Conservation (phyloP, 2,797 vertebrate genomes). For the Dermochelys coriacea region DNA sequence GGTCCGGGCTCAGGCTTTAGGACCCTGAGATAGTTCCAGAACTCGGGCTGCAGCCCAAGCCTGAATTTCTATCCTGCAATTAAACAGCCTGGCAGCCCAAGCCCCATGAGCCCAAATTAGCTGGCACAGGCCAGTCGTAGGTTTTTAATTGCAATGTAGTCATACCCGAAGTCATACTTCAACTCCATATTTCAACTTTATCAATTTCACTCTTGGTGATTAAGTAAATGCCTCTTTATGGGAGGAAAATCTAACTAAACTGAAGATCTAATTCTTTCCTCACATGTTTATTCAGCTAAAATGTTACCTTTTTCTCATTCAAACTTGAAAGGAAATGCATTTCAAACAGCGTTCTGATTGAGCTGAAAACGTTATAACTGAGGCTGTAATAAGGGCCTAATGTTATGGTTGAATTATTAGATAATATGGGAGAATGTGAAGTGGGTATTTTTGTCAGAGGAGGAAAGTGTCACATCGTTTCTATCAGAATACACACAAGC, state of each 20-base stretch:
- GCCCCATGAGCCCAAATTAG: not conserved
- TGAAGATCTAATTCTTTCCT: constrained; percentile 65
- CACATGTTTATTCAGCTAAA: constrained; percentile 60
- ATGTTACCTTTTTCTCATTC: constrained; percentile 61
- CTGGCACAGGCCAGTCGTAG: too few relatives aligned
- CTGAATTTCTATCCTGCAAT: too few relatives aligned
- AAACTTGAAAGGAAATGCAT: constrained; percentile 70
- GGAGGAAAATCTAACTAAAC: constrained; percentile 57
- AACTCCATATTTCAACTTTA: constrained; percentile 32
- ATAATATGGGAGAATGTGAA: constrained; percentile 36
- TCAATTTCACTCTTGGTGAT: constrained; percentile 61
- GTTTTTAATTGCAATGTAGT: not conserved
- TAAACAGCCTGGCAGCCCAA: too few relatives aligned
- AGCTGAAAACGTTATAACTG: constrained; percentile 63
- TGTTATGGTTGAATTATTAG: constrained; percentile 67
- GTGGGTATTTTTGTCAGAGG: constrained; percentile 53
- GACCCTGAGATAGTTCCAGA: not conserved
- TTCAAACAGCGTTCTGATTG: constrained; percentile 56
- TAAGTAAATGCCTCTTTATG: constrained; percentile 56
- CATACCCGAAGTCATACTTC: not conserved
- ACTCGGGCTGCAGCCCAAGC: not conserved
- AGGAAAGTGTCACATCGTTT: not conserved
- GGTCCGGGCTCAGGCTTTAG: not conserved
- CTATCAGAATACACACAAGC: constrained; percentile 5
- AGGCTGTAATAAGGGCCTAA: constrained; percentile 21